Percentiles rank a stretch among this genome's conserved stretches.
Evolutionary conservation across 2,888 invertebrate genomes (phyloP).

Genomic region (Pristionchus arcanus): DNA sequence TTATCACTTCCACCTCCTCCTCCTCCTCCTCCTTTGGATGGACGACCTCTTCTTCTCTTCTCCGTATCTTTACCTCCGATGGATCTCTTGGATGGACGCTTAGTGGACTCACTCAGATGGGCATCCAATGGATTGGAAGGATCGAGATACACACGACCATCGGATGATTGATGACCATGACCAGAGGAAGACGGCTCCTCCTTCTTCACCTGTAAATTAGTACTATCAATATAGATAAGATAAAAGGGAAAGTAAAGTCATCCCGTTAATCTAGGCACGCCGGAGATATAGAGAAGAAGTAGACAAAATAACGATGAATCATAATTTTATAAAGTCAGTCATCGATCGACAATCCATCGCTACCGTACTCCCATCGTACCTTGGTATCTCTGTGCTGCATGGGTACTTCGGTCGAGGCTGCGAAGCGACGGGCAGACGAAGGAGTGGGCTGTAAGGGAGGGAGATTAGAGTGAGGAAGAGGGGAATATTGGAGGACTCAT

Average conservation of each 20-base stretch:
- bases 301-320: too few relatives aligned
- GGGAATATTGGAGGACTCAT: neutral
- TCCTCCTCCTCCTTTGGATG: neutral
- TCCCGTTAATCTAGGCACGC: too few relatives aligned
- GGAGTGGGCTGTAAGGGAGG: neutral
- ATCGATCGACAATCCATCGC: neutral
- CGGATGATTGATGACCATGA: neutral
- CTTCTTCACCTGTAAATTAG: neutral
- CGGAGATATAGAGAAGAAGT: too few relatives aligned
- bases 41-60: neutral
- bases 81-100: neutral
- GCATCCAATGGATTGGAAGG: constrained; percentile 15
- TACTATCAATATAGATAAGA: too few relatives aligned
- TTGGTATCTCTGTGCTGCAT: neutral
- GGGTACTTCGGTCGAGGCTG: neutral
- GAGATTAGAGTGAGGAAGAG: neutral
- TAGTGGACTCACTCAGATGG: constrained; percentile 37
- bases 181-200: neutral
- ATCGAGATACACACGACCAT: constrained; percentile 10
- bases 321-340: too few relatives aligned
- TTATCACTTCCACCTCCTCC: neutral
- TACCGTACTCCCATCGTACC: constrained; percentile 2
- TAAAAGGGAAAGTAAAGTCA: too few relatives aligned
- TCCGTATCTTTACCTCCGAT: neutral
- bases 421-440: neutral